Base-by-base conservation (phyloP, 1,140 invertebrate genomes). In the Conus betulinus region DNA sequence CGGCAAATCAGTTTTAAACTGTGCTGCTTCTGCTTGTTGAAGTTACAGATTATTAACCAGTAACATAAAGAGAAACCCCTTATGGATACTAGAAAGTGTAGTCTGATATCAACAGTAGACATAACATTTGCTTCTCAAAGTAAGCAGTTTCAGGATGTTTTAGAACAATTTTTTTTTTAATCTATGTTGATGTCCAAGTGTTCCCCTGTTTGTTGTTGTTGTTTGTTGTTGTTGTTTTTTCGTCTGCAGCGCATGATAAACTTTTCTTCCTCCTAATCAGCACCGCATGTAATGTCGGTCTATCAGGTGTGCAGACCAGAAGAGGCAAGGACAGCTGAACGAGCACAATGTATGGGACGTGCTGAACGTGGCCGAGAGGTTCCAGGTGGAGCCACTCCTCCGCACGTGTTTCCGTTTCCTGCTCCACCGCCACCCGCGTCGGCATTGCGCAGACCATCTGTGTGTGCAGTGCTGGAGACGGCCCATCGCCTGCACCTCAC, bases 271-370 rank as follows among this genome's bases (percentile, higher is more conserved):
- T 63, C 60, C 60, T 20, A 11, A 63, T 63, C 8, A 10, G 25
- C 71, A 74, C 8, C 23, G 6, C 17, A 10, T 23, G 71, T 15
- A 23, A 74, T 8, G 71, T n/a, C 6, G 71, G 8, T n/a, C 17
- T n/a, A n/a, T n/a, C 10, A 79, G 20, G 39, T 51, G 39, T 10
- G 39, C 27, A 39, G 25, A 79, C 5, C 11, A 10, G 27, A 10
- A 7, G 10, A 79, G 4, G 27, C 76, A 39, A 7, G 25, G 4
- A 79, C 57, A 60, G 63, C 84, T 86, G 63, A 67, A 57, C 17
- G 84, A 86, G 63, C 63, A 57, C 60, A 85, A 63, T 25, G 84
- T 76, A 27, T 85, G 84, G 84, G 63, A 85, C 23, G 67, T 74
- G 63, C 67, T 85, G 84, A 39, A 74, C 2, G 51, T 51, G 7